Percentiles rank a stretch among this genome's conserved stretches.
phyloP scores from a whole-genome alignment of 2,113 vertebrate species.

The Cnemophilus loriae region DNA sequence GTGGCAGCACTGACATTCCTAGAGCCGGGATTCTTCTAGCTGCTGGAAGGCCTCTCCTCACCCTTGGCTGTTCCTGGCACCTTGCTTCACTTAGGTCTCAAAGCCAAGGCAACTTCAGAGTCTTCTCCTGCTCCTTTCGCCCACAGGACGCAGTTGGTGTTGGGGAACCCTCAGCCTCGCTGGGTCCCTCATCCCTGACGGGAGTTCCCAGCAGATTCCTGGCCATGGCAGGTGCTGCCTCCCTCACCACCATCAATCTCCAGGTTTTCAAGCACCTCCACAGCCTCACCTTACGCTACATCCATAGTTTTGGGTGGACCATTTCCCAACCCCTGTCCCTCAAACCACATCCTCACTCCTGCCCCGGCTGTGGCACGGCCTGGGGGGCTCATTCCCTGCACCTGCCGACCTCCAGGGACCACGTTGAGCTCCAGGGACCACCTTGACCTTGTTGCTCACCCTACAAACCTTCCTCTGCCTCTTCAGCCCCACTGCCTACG shows the following conservation, averaged over 20 bases:
- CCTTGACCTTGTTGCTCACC: not conserved
- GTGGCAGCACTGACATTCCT: not conserved
- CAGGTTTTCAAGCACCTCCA: not conserved
- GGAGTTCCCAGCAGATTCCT: not conserved
- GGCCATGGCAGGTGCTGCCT: not conserved
- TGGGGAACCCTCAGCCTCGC: not conserved
- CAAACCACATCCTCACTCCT: not conserved
- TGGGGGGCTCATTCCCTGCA: not conserved
- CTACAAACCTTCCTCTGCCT: not conserved
- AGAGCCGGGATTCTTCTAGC: not conserved
- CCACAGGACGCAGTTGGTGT: accelerated
- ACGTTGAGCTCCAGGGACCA: not conserved
- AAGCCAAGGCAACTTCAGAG: not conserved
- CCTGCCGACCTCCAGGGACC: not conserved
- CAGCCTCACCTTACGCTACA: not conserved
- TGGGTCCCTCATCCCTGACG: not conserved
- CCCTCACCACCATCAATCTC: not conserved
- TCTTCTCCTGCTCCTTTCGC: not conserved
- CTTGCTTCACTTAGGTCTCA: not conserved
- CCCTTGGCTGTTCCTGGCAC: not conserved
- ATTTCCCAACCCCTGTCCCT: not conserved
- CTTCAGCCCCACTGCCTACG: not conserved
- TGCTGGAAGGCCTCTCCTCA: not conserved
- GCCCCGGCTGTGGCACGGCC: not conserved
- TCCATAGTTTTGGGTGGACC: not conserved